These are phyloP conservation scores for Hybos culiciformis DNA, from an alignment of 2,888 invertebrate genomes.

Conservation along the genomic window DNA sequence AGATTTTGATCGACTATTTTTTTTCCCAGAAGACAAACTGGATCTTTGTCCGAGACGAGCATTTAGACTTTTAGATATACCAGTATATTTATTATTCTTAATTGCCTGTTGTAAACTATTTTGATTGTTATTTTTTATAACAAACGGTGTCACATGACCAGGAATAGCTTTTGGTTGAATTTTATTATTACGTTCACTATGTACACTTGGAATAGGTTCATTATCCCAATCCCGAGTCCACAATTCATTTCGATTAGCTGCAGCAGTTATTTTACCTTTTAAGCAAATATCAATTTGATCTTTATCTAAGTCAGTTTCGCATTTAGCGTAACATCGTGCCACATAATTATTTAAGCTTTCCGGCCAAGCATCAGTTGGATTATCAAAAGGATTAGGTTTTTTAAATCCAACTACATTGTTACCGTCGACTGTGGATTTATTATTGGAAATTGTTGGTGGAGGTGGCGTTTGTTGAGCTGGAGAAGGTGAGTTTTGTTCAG, in stretches of 20 bases:
- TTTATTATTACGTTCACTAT: conserved; percentile 56
- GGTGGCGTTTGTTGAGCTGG: conserved; percentile 28
- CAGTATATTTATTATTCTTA: conserved; percentile 24
- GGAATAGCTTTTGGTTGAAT: conserved; percentile 24
- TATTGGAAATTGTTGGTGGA: conserved; percentile 23
- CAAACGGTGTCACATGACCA: conserved; percentile 43
- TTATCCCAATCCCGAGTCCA: conserved; percentile 89
- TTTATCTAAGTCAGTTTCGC: conserved; percentile 74
- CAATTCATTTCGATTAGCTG: conserved; percentile 75
- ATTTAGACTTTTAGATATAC: conserved; percentile 44
- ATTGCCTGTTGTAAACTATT: conserved; percentile 20
- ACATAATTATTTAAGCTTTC: conserved; percentile 75
- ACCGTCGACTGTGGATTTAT: conserved; percentile 19
- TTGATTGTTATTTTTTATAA: conserved; percentile 19
- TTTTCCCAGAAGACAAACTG: conserved; percentile 17
- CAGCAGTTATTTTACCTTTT: conserved; percentile 84
- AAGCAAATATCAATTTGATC: conserved; percentile 89
- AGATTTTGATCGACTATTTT: conserved; percentile 26
- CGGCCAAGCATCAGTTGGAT: conserved; percentile 60
- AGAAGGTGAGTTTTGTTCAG: conserved; percentile 16
- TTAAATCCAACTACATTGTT: conserved; percentile 22
- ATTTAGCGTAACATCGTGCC: conserved; percentile 82
- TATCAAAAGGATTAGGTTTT: conserved; percentile 36
- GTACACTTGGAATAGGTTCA: conserved; percentile 81
- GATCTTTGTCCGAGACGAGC: conserved; percentile 43